Evolutionary conservation across 2,888 invertebrate genomes (phyloP), one percentile per base, ranked within the genome.

Genomic region (Drosophila fulvimacula): DNA sequence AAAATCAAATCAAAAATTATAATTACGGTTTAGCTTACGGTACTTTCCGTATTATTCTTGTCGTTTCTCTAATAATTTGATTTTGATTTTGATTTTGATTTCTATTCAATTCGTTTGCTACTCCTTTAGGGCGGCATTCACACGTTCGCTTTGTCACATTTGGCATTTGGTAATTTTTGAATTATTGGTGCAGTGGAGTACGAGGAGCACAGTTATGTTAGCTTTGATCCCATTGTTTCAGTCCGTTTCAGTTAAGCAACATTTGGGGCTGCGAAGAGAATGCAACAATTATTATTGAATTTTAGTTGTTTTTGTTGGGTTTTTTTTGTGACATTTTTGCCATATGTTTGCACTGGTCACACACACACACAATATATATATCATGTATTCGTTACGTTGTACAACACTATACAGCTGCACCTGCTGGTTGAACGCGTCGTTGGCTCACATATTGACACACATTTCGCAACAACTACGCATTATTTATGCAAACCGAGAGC

Each of bases 331-430:
- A 21, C 32, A 56, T 63, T 48, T 48, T 69, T 55, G 63, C 86
- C 88, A 88, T 83, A 83, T 88, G 82, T 79, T 89, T 70, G 79
- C 76, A 55, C 67, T 56, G 76, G 63, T 39, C 73, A 61, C 81
- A 58, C 60, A 42, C 63, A 39, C 68, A 53, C 44, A 44, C 53
- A 55, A 42, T 30, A 51, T 67, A 65, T 42, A 39, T 62, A 76
- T 61, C 60, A 53, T 53, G 57, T 38, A 36, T 30, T 38, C 13
- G 53, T 9, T 44, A 38, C 81, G 73, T 65, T 74, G 81, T 81
- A 52, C 86, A 88, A 76, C 87, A 88, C 83, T 89, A 58, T 53
- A 58, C 55, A 75, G 57, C 79, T 82, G 75, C 82, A 82, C 82
- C 89, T 82, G 82, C 82, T 74, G 69, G 53, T 52, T 75, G 55